Evolutionary conservation across 2,888 invertebrate genomes (phyloP), one percentile per base, ranked within the genome.

Genomic region (Callyntrura sp.): DNA sequence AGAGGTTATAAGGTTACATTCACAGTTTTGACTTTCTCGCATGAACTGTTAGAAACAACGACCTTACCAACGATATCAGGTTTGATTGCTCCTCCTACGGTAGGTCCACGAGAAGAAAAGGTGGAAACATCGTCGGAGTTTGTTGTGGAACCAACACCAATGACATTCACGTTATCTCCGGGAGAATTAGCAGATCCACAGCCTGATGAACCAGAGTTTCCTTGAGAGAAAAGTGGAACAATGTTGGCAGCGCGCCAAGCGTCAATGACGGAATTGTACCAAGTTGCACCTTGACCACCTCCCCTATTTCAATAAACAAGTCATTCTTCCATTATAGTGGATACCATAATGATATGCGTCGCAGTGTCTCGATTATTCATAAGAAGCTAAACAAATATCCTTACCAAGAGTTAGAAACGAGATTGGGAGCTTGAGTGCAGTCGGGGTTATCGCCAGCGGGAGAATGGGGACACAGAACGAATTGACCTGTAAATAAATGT

Each of bases 331-430:
- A 45, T 45, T 45, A 45, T 45, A n/a, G n/a, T n/a, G n/a, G n/a
- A n/a, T n/a, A n/a, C n/a, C n/a, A n/a, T n/a, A n/a, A n/a, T n/a
- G n/a, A n/a, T n/a, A n/a, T n/a, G n/a, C n/a, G n/a, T n/a, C n/a
- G n/a, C n/a, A n/a, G n/a, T n/a, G n/a, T n/a, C 45, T 11, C 45
- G 5, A 8, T 11, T 8, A 45, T 8, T 45, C 45, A 45, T 45
- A 45, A 8, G 45, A 45, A 45, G 5, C 8, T 11, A 45, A 45
- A 45, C 5, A 45, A 45, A 8, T 45, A 11, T 55, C 3, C 55
- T 57, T 17, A 57, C 57, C 57, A 60, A 4, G 60, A 60, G 60
- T 60, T 60, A 8, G 60, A 60, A 9, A 60, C 60, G 6, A 60
- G 20, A 11, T 20, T 1, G 0, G 60, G 60, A 1, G 60, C 60